Percentiles rank a stretch among this genome's conserved stretches.
Evolutionary conservation across 2,797 vertebrate species (phyloP).

Genomic region (Microhierax caerulescens): DNA sequence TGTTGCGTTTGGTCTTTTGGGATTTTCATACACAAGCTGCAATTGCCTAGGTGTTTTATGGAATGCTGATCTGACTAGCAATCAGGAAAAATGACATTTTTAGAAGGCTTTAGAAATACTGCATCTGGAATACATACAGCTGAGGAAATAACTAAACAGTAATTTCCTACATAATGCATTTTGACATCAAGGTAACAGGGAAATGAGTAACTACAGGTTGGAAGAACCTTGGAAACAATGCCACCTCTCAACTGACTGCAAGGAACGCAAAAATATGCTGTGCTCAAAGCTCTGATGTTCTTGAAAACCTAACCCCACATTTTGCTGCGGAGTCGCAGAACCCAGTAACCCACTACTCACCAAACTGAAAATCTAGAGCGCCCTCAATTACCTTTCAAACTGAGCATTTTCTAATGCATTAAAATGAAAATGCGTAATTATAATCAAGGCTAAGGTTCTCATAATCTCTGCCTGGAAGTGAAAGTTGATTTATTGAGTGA

Average conservation of each 20-base stretch:
- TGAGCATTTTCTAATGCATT: neutral
- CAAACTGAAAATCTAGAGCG: neutral
- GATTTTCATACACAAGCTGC: neutral
- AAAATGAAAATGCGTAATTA: neutral
- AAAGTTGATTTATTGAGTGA: neutral
- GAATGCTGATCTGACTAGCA: neutral
- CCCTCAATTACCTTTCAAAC: neutral
- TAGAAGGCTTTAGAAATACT: neutral
- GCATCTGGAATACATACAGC: neutral
- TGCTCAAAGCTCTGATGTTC: neutral
- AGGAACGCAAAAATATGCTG: neutral
- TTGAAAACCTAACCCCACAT: neutral
- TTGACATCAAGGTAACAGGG: neutral
- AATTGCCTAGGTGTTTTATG: neutral
- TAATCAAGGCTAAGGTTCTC: neutral
- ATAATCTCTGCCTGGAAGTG: neutral
- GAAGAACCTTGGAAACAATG: neutral
- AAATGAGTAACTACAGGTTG: neutral
- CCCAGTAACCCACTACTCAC: neutral
- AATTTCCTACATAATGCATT: neutral
- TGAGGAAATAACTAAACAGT: neutral
- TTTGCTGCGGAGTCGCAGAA: neutral
- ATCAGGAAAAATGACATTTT: neutral
- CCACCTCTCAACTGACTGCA: neutral
- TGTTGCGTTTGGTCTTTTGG: neutral